Conservation (phyloP, 2,888 invertebrate species). For the Cactoblastis cactorum region DNA sequence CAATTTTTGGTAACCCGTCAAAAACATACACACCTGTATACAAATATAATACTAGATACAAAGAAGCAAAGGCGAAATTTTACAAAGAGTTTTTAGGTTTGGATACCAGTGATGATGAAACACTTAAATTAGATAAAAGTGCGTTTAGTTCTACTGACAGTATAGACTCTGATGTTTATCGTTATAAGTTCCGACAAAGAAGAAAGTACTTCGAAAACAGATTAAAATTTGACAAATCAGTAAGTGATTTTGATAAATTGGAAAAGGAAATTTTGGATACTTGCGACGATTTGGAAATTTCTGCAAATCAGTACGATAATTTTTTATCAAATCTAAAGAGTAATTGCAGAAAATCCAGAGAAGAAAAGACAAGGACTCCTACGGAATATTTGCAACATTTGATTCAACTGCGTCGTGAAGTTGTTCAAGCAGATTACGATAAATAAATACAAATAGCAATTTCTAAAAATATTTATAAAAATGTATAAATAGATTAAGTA, state of each 20-base stretch:
- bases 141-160: conserved; percentile 32
- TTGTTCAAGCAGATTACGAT: conserved; percentile 72
- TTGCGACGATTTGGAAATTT: conserved; percentile 50
- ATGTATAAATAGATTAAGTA: too few species aligned
- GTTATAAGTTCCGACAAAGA: conserved; percentile 28
- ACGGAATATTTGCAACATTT: conserved; percentile 80
- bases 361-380: conserved; percentile 48
- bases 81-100: conserved; percentile 45
- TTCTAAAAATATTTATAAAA: background rate
- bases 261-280: conserved; percentile 52
- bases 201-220: conserved; percentile 32
- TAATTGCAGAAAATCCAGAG: conserved; percentile 19
- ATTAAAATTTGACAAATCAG: conserved; percentile 24
- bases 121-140: conserved; percentile 24
- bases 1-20: conserved; percentile 27
- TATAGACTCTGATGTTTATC: conserved; percentile 23
- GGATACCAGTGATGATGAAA: conserved; percentile 24
- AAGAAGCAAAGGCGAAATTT: conserved; percentile 36
- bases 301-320: conserved; percentile 50
- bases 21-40: conserved; percentile 41
- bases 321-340: conserved; percentile 40
- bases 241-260: conserved; percentile 34
- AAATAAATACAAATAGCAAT: conserved; percentile 41
- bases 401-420: conserved; percentile 74
- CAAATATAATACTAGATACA: conserved; percentile 37